Conservation (phyloP, 2,797 vertebrate species). For the Scolopax bukidnonensis region DNA sequence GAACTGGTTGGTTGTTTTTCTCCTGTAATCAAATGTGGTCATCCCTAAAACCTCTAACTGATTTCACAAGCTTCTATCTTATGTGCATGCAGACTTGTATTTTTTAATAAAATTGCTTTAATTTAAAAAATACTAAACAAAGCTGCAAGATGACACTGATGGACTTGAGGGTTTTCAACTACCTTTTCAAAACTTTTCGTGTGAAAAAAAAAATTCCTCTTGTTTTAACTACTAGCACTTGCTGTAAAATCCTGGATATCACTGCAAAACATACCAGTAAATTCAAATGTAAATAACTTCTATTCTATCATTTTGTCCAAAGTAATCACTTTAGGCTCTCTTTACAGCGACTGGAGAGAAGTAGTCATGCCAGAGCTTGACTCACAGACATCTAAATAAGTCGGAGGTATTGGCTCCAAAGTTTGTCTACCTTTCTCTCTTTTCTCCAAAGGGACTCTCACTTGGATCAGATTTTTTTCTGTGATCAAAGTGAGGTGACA, state of each 20-base stretch:
- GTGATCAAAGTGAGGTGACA: not conserved
- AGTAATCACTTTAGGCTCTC: not conserved
- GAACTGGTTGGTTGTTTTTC: not conserved
- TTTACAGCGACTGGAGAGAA: not conserved
- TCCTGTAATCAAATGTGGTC: not conserved
- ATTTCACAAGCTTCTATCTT: not conserved
- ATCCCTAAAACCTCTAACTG: not conserved
- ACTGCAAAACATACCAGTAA: not conserved
- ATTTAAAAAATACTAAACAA: not conserved
- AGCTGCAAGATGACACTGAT: not conserved
- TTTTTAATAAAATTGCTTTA: not conserved
- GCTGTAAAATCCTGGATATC: not conserved
- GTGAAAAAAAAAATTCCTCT: not conserved
- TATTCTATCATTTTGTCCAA: not conserved
- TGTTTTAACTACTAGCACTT: not conserved
- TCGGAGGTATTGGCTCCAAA: not conserved
- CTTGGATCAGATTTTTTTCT: not conserved
- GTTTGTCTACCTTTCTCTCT: not conserved
- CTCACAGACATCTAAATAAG: not conserved
- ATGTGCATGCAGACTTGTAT: not conserved
- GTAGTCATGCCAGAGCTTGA: not conserved
- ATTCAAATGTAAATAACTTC: not conserved
- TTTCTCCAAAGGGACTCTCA: not conserved
- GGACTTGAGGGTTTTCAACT: not conserved
- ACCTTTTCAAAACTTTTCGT: not conserved